phyloP scores from a whole-genome alignment of 2,113 vertebrate genomes.

The Myotis lucifugus region DNA sequence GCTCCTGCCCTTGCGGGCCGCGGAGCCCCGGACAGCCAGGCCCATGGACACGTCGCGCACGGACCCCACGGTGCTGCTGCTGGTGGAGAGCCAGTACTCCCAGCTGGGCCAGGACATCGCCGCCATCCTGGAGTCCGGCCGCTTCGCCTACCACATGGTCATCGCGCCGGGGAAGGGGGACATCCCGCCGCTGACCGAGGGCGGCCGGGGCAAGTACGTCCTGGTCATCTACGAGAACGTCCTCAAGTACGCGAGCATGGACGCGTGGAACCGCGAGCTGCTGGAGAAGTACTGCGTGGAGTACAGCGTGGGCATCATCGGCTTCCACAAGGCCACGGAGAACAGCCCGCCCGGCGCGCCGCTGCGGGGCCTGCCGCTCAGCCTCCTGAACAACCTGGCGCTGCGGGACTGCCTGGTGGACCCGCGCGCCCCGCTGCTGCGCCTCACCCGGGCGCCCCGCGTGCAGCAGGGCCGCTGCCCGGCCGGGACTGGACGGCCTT shows the following conservation, averaged over 20 bases:
- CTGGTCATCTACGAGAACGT: slow-evolving; percentile 97
- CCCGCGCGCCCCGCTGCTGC: slow-evolving; percentile 92
- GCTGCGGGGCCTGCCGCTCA: background rate
- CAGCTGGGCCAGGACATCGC: slow-evolving; percentile 97
- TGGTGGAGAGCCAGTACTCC: slow-evolving; percentile 98
- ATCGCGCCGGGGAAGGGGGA: slow-evolving; percentile 96
- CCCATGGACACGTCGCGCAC: slow-evolving; percentile 91
- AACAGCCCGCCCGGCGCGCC: slow-evolving; percentile 73
- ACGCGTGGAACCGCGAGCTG: slow-evolving; percentile 95
- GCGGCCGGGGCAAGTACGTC: slow-evolving; percentile 91
- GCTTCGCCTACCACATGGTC: slow-evolving; percentile 94
- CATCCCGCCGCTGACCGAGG: slow-evolving; percentile 94
- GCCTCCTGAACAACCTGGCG: slow-evolving; percentile 92
- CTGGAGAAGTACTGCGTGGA: slow-evolving; percentile 97
- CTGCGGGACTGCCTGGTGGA: slow-evolving; percentile 93
- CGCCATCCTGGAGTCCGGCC: slow-evolving; percentile 95
- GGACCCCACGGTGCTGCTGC: slow-evolving; percentile 91
- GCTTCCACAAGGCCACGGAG: slow-evolving; percentile 96
- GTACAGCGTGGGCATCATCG: slow-evolving; percentile 96
- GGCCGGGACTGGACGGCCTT: slow-evolving; percentile 97
- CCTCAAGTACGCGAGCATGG: slow-evolving; percentile 95
- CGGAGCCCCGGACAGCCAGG: slow-evolving; percentile 88
- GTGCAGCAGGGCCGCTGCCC: slow-evolving; percentile 91
- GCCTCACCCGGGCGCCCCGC: slow-evolving; percentile 90
- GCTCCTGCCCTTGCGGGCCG: slow-evolving; percentile 88